phyloP scores from a whole-genome alignment of 1,140 invertebrate genomes.

The Adoxophyes honmai region DNA sequence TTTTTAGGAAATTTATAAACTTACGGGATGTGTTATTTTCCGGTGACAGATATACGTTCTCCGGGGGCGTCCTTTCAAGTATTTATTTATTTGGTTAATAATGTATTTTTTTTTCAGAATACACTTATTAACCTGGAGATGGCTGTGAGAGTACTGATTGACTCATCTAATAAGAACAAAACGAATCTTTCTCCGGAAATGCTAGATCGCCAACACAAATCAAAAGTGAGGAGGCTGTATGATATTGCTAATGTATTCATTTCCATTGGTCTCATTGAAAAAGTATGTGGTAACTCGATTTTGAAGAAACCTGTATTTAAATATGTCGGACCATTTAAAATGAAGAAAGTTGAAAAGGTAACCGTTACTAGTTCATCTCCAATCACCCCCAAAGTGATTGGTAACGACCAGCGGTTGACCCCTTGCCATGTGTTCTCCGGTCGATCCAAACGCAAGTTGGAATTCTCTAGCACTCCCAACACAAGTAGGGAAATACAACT shows the following conservation, averaged over 20 bases:
- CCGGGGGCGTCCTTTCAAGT: too few relatives aligned
- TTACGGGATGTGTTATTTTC: too few relatives aligned
- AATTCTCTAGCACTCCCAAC: conserved; percentile 61
- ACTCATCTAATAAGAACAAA: conserved; percentile 56
- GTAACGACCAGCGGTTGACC: conserved; percentile 41
- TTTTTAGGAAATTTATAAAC: too few relatives aligned
- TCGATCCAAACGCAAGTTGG: conserved; percentile 68
- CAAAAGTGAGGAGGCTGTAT: conserved; percentile 84
- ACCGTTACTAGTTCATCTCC: conserved; percentile 48
- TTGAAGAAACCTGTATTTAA: conserved; percentile 83
- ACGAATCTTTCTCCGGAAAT: conserved; percentile 57
- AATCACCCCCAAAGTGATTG: conserved; percentile 56
- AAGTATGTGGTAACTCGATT: conserved; percentile 77
- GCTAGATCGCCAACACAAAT: conserved; percentile 76
- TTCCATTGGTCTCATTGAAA: conserved; percentile 82
- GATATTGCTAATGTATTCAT: conserved; percentile 87
- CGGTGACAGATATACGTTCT: too few relatives aligned
- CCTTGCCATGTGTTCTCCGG: conserved; percentile 58
- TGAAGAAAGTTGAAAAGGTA: conserved; percentile 52
- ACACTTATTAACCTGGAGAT: conserved; percentile 83
- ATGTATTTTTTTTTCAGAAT: conserved; percentile 74
- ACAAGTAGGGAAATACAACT: conserved; percentile 40
- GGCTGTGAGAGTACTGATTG: conserved; percentile 82
- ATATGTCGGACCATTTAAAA: conserved; percentile 80
- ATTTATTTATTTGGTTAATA: too few relatives aligned